Base-by-base conservation (phyloP, 2,797 vertebrate species). In the Pseudotriccus pelzelni region DNA sequence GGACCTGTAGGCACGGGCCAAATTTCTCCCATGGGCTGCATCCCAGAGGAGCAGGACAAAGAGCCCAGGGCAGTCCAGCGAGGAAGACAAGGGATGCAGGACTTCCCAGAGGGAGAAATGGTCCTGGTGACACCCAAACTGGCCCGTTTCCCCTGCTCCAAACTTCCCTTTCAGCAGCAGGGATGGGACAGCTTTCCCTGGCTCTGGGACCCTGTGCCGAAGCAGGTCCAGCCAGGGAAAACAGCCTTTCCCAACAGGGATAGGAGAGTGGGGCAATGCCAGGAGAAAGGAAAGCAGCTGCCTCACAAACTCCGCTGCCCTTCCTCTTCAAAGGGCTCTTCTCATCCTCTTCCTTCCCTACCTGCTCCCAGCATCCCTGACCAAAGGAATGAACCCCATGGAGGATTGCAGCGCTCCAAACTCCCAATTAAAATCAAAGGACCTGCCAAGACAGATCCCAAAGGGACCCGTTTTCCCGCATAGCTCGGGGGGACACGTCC, bases 211-310 rank as follows among this genome's bases (percentile, higher is more conserved):
- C 20, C 66, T 1, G 0, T 0, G 0, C 36, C 7, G 3, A 66
- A 34, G 47, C 37, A 30, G 32, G 56, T 20, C 50, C 4, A 0
- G 41, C 34, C 4, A 7, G 62, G 50, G 24, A 37, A 44, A 10
- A 7, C 7, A 46, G 36, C 16, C 47, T 28, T n/a, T 82, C 7
- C 50, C 18, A 43, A 50, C 43, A 50, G 37, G 50, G 37, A 27
- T 0, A 3, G n/a, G 44, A 74, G 20, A 53, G 27, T 0, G 1
- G n/a, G 37, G 9, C 0, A 2, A 79, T 14, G 39, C 27, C 66
- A 53, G 44, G 24, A 60, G 27, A 50, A 50, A 50, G 49, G 27
- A 66, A 37, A 66, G 55, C 76, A 73, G 72, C 19, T 14, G 22
- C 56, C 37, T 7, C 2, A 1, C 21, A 36, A 70, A n/a, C 34